Conservation (phyloP, 2,113 vertebrate species). For the Poeciliopsis occidentalis region DNA sequence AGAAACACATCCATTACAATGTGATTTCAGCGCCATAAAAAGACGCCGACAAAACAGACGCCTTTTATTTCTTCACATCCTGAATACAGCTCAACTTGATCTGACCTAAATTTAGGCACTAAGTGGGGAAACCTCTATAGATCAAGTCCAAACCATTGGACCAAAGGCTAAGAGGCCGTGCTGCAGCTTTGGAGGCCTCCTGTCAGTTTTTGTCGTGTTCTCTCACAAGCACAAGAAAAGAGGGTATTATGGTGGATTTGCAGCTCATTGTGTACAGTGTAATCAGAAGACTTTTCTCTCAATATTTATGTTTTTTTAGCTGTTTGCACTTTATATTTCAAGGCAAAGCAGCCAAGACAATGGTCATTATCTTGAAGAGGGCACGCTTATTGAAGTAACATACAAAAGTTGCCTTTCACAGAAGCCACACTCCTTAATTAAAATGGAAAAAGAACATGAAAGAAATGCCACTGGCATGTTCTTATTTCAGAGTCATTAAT, state of each 20-base stretch:
- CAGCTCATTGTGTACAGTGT: slow-evolving; percentile 53
- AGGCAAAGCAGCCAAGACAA: not conserved
- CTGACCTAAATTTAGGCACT: not conserved
- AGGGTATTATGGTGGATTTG: slow-evolving; percentile 9
- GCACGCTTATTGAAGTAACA: not conserved
- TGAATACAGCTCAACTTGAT: not conserved
- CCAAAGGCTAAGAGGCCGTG: not conserved
- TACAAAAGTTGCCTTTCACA: slow-evolving; percentile 3
- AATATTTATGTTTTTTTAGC: slow-evolving; percentile 50
- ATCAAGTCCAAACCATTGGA: not conserved
- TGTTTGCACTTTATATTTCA: slow-evolving; percentile 60
- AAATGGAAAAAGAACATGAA: slow-evolving; percentile 17
- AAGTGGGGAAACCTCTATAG: not conserved
- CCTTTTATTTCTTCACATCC: not conserved
- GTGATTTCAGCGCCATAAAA: not conserved
- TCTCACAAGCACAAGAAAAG: not conserved
- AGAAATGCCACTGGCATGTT: slow-evolving; percentile 13
- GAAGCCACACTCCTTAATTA: not conserved
- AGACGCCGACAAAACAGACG: not conserved
- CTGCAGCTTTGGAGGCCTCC: not conserved
- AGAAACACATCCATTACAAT: not conserved
- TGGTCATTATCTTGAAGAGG: slow-evolving; percentile 7
- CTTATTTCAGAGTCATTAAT: slow-evolving; percentile 19
- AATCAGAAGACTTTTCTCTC: slow-evolving; percentile 45
- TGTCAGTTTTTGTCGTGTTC: not conserved